A percentile compares a stretch with the other conserved stretches of the same genome.
Evolutionary conservation across 2,113 vertebrate genomes (phyloP).

Genomic region (Phyllopteryx taeniolatus): DNA sequence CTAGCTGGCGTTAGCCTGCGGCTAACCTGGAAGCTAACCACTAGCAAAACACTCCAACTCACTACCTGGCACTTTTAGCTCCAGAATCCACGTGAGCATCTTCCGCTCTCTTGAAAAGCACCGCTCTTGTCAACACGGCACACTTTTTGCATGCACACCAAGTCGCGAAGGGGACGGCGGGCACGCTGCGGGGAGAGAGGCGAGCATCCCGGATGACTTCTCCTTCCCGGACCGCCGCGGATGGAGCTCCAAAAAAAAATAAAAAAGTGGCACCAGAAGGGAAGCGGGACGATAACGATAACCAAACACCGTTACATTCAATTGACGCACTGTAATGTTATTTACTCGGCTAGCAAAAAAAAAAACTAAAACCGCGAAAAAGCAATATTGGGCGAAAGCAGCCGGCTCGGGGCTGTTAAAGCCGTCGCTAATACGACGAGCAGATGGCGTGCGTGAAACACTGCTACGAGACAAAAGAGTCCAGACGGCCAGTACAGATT

Average conservation of each 20-base stretch:
- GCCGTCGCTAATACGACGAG: slow-evolving; percentile 44
- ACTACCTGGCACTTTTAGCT: slow-evolving; percentile 74
- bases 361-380: too few species aligned
- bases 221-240: not conserved
- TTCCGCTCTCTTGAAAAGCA: slow-evolving; percentile 27
- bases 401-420: slow-evolving; percentile 34
- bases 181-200: not conserved
- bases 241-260: not conserved
- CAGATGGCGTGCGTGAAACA: slow-evolving; percentile 66
- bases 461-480: slow-evolving; percentile 49
- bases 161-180: not conserved
- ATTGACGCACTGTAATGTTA: not conserved
- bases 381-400: slow-evolving; percentile 37
- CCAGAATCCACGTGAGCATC: slow-evolving; percentile 65
- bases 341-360: not conserved
- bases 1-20: slow-evolving; percentile 46
- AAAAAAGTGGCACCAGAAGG: not conserved
- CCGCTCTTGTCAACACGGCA: slow-evolving; percentile 46
- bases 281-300: slow-evolving; percentile 63
- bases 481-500: slow-evolving; percentile 56
- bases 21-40: slow-evolving; percentile 35
- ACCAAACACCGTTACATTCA: slow-evolving; percentile 23
- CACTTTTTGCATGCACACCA: slow-evolving; percentile 3
- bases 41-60: slow-evolving; percentile 40
- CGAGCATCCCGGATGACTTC: not conserved